Conservation (phyloP, 2,113 vertebrate genomes). For the Telmatochromis sp. region DNA sequence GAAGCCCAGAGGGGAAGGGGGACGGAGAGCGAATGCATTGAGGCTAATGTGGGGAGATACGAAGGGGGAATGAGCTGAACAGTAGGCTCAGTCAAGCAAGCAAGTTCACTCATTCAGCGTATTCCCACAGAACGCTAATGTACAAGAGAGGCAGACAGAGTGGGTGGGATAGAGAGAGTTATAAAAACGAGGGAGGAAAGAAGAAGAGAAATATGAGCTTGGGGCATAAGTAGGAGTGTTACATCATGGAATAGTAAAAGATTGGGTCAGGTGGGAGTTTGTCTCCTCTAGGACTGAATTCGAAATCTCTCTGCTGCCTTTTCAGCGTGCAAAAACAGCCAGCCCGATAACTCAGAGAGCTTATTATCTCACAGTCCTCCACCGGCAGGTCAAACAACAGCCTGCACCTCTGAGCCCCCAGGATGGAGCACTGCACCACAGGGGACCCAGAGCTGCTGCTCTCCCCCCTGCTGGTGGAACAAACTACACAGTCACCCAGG, state of each 20-base stretch:
- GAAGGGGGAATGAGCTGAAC: neutral
- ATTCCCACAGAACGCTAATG: slow-evolving; percentile 11
- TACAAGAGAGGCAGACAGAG: slow-evolving; percentile 7
- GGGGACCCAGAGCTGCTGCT: neutral
- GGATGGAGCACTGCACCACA: neutral
- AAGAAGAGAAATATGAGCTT: slow-evolving; percentile 1
- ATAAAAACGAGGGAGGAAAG: neutral
- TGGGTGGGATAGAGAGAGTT: slow-evolving; percentile 5
- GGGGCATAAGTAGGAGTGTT: slow-evolving; percentile 36
- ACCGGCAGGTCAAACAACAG: slow-evolving; percentile 9
- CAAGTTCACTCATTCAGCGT: slow-evolving; percentile 19
- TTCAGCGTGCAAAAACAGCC: neutral
- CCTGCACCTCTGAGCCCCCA: neutral
- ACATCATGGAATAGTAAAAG: slow-evolving; percentile 23
- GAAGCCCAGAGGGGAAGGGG: neutral
- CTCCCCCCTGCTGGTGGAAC: neutral
- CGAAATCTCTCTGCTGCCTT: slow-evolving; percentile 9
- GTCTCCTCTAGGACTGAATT: slow-evolving; percentile 24
- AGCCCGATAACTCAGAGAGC: neutral
- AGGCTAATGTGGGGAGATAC: slow-evolving; percentile 19
- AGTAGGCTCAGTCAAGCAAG: slow-evolving; percentile 9
- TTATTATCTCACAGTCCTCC: slow-evolving; percentile 1
- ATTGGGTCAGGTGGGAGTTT: slow-evolving; percentile 36
- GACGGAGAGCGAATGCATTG: neutral
- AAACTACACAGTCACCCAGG: neutral